phyloP scores from a whole-genome alignment of 2,113 vertebrate species.

The Takifugu bimaculatus region DNA sequence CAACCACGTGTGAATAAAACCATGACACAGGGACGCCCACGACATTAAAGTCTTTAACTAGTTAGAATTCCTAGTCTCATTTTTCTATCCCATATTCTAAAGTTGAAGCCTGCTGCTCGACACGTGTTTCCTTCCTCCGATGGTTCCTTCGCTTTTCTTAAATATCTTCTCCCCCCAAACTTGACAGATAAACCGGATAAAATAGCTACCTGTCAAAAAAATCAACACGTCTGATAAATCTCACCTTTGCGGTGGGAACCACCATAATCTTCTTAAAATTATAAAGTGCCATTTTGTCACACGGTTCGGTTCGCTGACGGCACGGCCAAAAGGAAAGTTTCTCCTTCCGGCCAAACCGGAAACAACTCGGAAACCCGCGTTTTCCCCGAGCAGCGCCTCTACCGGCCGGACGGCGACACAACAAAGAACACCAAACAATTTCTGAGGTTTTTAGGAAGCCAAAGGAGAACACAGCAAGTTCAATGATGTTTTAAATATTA shows the following conservation, averaged over 20 bases:
- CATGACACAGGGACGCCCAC: no score
- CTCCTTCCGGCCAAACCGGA: slow-evolving; percentile 39
- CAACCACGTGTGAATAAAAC: no score
- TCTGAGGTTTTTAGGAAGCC: no score
- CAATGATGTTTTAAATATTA: not conserved
- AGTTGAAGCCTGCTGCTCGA: not conserved
- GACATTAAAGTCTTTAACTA: no score
- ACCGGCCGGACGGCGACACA: not conserved
- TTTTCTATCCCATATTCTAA: no score
- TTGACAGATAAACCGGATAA: rapidly evolving
- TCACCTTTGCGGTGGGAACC: slow-evolving; percentile 93
- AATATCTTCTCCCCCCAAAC: not conserved
- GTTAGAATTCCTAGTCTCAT: no score
- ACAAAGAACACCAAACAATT: no score
- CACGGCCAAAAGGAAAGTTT: slow-evolving; percentile 45
- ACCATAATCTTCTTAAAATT: slow-evolving; percentile 99
- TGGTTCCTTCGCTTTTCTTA: not conserved
- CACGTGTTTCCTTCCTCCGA: slow-evolving; percentile 48
- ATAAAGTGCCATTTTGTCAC: slow-evolving; percentile 87
- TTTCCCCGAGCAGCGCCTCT: slow-evolving; percentile 22
- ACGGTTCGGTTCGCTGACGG: slow-evolving; percentile 39
- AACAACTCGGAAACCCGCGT: rapidly evolving
- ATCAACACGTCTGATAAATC: rapidly evolving
- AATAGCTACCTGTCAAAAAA: rapidly evolving
- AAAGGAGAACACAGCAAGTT: no score